These are phyloP conservation scores for Gambusia holbrooki DNA, from an alignment of 2,113 vertebrate species.

Conservation along the genomic window DNA sequence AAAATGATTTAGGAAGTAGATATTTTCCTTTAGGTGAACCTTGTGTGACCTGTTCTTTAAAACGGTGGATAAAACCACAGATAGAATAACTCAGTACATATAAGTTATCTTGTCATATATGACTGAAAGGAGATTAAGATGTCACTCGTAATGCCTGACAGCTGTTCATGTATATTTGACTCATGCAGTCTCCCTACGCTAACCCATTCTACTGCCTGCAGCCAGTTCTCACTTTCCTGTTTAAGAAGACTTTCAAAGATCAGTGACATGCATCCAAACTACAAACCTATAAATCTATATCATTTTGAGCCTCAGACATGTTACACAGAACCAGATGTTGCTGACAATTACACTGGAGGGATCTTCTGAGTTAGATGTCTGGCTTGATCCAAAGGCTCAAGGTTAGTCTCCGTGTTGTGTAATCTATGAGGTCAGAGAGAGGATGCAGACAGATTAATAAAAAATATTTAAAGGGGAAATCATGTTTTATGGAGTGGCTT, in stretches of 20 bases:
- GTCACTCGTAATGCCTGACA: constrained; percentile 45
- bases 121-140: constrained; percentile 50
- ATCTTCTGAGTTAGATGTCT: constrained; percentile 25
- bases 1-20: constrained; percentile 12
- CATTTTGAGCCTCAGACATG: constrained; percentile 16
- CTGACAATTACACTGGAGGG: constrained; percentile 28
- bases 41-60: constrained; percentile 43
- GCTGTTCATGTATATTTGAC: constrained; percentile 25
- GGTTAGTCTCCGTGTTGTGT: not conserved
- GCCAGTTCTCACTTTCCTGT: constrained; percentile 8
- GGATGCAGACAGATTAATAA: not conserved
- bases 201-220: constrained; percentile 11
- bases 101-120: constrained; percentile 41
- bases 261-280: constrained; percentile 7
- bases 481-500: not conserved
- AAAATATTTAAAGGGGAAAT: not conserved
- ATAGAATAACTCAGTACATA: constrained; percentile 34
- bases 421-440: not conserved
- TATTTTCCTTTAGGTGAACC: constrained; percentile 39
- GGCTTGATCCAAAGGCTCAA: constrained; percentile 9
- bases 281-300: constrained; percentile 25
- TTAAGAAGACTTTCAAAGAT: constrained; percentile 10
- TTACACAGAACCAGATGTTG: constrained; percentile 44
- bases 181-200: constrained; percentile 13
- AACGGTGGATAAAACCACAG: constrained; percentile 34